Conservation (phyloP, 2,888 invertebrate species). For the Saturnia japonica region DNA sequence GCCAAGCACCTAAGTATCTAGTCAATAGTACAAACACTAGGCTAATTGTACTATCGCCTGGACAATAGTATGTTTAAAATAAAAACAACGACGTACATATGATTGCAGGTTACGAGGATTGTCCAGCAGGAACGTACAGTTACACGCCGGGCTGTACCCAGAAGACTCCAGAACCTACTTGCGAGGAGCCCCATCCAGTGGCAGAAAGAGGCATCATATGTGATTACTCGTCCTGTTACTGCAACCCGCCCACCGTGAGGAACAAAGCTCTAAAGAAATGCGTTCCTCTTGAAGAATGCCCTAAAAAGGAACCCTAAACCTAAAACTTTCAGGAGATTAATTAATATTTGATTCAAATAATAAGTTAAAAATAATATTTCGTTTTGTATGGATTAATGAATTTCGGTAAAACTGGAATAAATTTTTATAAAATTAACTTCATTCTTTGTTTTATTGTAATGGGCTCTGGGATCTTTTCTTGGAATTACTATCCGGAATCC, state of each 20-base stretch:
- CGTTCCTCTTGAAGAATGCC: conserved; percentile 48
- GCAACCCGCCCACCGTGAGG: conserved; percentile 53
- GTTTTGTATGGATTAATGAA: neutral
- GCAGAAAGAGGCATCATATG: conserved; percentile 34
- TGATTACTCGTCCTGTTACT: conserved; percentile 56
- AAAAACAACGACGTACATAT: too few species aligned
- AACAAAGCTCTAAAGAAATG: conserved; percentile 47
- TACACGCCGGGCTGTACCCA: conserved; percentile 48
- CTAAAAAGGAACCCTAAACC: conserved; percentile 32
- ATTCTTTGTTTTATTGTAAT: too few species aligned
- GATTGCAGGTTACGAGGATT: conserved; percentile 38
- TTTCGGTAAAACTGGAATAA: too few species aligned
- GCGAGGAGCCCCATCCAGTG: conserved; percentile 49
- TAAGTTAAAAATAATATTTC: neutral
- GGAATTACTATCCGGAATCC: too few species aligned
- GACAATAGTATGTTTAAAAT: too few species aligned
- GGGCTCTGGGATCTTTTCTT: too few species aligned
- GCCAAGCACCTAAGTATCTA: too few species aligned
- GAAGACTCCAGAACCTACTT: conserved; percentile 52
- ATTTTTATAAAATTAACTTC: too few species aligned
- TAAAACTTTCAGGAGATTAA: neutral
- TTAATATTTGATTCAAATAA: neutral
- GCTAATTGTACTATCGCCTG: too few species aligned
- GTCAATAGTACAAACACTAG: too few species aligned
- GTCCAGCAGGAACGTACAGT: conserved; percentile 47